These are phyloP conservation scores for Cephus pygmeus DNA, from an alignment of 2,888 invertebrate species.

Conservation along the genomic window DNA sequence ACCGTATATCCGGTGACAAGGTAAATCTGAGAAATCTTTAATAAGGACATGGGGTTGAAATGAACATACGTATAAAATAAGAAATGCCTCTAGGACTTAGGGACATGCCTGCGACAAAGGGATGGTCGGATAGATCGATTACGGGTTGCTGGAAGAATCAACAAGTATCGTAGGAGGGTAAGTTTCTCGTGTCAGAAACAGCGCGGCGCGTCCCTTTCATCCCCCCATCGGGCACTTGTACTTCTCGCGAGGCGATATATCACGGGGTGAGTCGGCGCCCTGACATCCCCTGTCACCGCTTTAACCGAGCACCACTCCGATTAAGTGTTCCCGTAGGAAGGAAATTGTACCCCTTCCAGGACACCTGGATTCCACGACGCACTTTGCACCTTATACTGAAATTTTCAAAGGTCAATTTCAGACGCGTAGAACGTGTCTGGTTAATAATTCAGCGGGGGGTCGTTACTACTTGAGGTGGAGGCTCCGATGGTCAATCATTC, in stretches of 20 bases:
- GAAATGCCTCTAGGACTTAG: not conserved
- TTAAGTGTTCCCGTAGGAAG: conserved; percentile 50
- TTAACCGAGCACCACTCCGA: conserved; percentile 61
- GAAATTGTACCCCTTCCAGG: conserved; percentile 8
- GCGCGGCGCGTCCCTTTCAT: conserved; percentile 30
- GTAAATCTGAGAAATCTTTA: not conserved
- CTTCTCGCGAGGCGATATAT: conserved; percentile 42
- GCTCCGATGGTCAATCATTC: not conserved
- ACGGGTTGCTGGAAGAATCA: conserved; percentile 44
- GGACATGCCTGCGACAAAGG: not conserved
- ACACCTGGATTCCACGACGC: not conserved
- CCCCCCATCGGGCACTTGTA: conserved; percentile 17
- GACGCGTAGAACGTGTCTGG: not conserved
- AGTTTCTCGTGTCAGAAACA: conserved; percentile 39
- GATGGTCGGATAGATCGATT: not conserved
- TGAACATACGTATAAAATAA: not conserved
- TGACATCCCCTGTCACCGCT: conserved; percentile 59
- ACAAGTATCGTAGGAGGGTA: conserved; percentile 50
- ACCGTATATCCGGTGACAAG: not conserved
- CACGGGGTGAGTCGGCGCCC: conserved; percentile 40
- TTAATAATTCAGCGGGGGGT: not conserved
- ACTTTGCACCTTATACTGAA: not conserved
- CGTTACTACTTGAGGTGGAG: not conserved
- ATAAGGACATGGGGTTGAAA: not conserved
- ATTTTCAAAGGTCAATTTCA: not conserved